Evolutionary conservation across 2,113 vertebrate species (phyloP).

Genomic region (Bubo bubo): DNA sequence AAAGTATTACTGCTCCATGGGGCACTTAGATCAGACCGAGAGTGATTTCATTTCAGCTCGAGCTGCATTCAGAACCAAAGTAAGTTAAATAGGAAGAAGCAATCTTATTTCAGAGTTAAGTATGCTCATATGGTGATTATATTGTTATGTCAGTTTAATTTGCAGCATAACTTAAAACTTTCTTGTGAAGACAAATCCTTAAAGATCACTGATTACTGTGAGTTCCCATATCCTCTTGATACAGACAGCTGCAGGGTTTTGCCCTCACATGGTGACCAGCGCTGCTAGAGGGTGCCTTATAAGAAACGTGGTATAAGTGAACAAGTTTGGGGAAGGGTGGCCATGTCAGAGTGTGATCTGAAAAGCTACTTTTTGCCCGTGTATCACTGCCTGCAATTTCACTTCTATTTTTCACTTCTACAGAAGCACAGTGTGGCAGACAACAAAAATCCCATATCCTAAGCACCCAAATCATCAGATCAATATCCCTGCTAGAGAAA

Average conservation of each 20-base stretch:
- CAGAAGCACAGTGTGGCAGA: neutral
- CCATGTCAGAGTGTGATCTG: neutral
- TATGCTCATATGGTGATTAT: neutral
- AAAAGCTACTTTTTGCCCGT: neutral
- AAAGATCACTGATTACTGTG: neutral
- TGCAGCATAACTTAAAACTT: neutral
- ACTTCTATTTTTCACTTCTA: neutral
- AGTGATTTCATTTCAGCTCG: neutral
- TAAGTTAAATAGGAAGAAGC: neutral
- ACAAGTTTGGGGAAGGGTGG: neutral
- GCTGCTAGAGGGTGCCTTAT: neutral
- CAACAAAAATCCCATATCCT: neutral
- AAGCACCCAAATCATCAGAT: neutral
- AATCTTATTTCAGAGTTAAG: neutral
- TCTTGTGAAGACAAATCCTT: neutral
- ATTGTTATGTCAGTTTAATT: neutral
- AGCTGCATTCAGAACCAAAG: neutral
- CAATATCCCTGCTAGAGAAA: neutral
- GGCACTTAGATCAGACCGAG: neutral
- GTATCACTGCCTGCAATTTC: neutral
- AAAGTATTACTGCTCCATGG: neutral
- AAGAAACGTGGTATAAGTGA: neutral
- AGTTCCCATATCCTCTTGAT: neutral
- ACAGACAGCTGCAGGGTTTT: neutral
- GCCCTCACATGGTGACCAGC: accelerated